Percentiles rank a stretch among this genome's conserved stretches.
Evolutionary conservation across 2,888 invertebrate species (phyloP).

Genomic region (Glyphotaelius pellucidus): DNA sequence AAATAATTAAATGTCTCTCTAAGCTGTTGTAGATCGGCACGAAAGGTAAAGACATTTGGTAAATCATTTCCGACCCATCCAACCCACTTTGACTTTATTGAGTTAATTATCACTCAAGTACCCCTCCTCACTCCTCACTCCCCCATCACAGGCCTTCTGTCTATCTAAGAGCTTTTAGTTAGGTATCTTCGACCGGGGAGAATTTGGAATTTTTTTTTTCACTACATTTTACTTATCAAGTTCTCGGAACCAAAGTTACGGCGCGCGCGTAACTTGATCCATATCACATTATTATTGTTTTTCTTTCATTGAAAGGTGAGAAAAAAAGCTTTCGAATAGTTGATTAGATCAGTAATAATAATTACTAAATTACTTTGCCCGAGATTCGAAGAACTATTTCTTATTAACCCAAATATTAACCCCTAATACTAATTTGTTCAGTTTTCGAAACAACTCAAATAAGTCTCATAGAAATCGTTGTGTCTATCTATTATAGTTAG

Average conservation of each 20-base stretch:
- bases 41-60: constrained; percentile 15
- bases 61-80: constrained; percentile 31
- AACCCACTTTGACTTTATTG: constrained; percentile 34
- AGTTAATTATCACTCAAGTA: constrained; percentile 36
- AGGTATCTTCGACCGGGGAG: constrained; percentile 14
- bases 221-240: not conserved
- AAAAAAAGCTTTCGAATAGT: not conserved
- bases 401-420: too few species aligned
- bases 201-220: not conserved
- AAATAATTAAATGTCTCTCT: not conserved
- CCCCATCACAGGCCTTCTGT: not conserved
- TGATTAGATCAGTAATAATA: not conserved
- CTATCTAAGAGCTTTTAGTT: constrained; percentile 11
- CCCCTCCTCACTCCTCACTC: too few species aligned
- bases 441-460: too few species aligned
- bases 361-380: not conserved
- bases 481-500: too few species aligned
- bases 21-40: not conserved
- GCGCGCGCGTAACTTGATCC: not conserved
- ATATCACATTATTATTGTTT: not conserved
- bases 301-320: not conserved
- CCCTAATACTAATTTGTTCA: too few species aligned
- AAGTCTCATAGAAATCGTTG: too few species aligned
- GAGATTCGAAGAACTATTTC: too few species aligned
- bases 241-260: not conserved